phyloP scores from a whole-genome alignment of 2,888 invertebrate species.

The Lepeophtheirus nordmannii region DNA sequence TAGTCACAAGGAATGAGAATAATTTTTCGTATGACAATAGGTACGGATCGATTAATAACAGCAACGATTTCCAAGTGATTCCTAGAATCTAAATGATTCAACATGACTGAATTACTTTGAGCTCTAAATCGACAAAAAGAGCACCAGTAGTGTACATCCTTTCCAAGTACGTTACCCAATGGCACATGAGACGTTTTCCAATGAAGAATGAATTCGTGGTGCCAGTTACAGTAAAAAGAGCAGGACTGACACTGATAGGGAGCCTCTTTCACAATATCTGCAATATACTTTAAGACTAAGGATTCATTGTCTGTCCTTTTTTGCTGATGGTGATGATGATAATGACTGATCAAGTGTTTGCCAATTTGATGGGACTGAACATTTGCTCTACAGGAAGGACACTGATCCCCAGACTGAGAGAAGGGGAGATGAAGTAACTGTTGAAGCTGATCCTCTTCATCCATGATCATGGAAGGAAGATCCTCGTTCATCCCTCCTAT shows the following conservation, averaged over 20 bases:
- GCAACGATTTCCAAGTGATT: slow-evolving; percentile 56
- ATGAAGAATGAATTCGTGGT: slow-evolving; percentile 48
- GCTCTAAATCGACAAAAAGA: slow-evolving; percentile 42
- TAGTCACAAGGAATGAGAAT: slow-evolving; percentile 47
- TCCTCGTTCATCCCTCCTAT: not conserved
- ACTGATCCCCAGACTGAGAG: not conserved
- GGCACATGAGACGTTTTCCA: slow-evolving; percentile 28
- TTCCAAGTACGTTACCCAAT: not conserved
- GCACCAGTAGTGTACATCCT: slow-evolving; percentile 49
- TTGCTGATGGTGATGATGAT: slow-evolving; percentile 50
- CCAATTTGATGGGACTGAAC: slow-evolving; percentile 47
- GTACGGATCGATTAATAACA: slow-evolving; percentile 61
- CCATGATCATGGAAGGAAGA: not conserved
- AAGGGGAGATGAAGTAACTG: not conserved
- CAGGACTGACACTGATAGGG: slow-evolving; percentile 74
- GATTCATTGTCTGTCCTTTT: slow-evolving; percentile 31
- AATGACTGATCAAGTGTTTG: slow-evolving; percentile 69
- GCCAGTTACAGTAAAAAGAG: slow-evolving; percentile 58
- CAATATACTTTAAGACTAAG: slow-evolving; percentile 58
- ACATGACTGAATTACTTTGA: slow-evolving; percentile 48
- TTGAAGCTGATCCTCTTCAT: not conserved
- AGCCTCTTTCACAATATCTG: slow-evolving; percentile 57
- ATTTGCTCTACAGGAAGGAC: slow-evolving; percentile 2
- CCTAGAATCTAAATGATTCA: slow-evolving; percentile 47
- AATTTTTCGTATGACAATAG: slow-evolving; percentile 56